These are phyloP conservation scores for Paracanthobrama guichenoti DNA, from an alignment of 2,113 vertebrate species.

Conservation along the genomic window DNA sequence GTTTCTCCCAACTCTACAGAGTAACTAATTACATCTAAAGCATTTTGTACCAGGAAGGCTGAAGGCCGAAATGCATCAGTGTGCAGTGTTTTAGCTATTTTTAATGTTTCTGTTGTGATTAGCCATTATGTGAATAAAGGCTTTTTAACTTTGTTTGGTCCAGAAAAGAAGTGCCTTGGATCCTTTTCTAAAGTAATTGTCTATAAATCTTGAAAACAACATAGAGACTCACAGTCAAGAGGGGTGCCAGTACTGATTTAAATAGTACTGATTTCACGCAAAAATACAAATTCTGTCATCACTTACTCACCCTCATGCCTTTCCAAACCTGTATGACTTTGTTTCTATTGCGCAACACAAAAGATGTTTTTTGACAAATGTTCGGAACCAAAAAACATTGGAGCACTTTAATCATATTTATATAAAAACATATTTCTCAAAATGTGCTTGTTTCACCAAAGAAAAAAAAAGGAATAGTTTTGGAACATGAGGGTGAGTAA, in stretches of 20 bases:
- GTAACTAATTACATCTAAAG: too few species aligned
- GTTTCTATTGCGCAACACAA: background rate
- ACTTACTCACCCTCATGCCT: background rate
- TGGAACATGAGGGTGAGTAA: background rate
- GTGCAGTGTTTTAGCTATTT: too few species aligned
- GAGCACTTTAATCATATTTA: background rate
- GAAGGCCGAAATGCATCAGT: too few species aligned
- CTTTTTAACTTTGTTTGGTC: too few species aligned
- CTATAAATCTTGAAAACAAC: background rate
- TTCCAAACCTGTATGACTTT: background rate
- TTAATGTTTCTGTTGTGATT: too few species aligned
- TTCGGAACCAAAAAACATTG: background rate
- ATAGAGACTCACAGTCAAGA: background rate
- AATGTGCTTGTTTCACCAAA: background rate
- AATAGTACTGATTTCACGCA: background rate
- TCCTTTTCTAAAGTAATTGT: too few species aligned
- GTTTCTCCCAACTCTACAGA: too few species aligned
- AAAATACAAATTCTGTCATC: background rate
- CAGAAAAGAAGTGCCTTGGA: too few species aligned
- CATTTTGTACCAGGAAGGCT: too few species aligned
- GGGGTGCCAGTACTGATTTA: background rate
- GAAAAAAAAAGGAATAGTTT: background rate
- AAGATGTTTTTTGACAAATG: background rate
- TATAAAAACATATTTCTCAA: background rate
- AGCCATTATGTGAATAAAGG: too few species aligned